Evolutionary conservation across 2,888 invertebrate species (phyloP).

Genomic region (Sarcophaga carnaria): DNA sequence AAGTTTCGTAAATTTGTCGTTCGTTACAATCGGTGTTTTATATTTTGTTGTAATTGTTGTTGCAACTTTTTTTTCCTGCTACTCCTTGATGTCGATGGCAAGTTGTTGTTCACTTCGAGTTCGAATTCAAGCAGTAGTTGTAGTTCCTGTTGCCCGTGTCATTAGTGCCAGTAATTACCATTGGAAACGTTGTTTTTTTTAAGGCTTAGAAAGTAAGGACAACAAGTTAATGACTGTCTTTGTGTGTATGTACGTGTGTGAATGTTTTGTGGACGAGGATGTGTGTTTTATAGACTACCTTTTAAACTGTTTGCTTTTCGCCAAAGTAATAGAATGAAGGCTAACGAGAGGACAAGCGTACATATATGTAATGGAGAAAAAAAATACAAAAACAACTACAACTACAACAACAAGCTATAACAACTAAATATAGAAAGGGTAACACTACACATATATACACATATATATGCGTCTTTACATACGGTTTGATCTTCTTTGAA

Average conservation of each 20-base stretch:
- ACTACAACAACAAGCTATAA: no score
- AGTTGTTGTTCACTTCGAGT: conserved; percentile 44
- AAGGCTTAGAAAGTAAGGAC: conserved; percentile 45
- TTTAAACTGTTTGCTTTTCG: conserved; percentile 56
- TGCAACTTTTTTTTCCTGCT: conserved; percentile 16
- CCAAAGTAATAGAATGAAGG: conserved; percentile 10
- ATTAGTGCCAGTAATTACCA: conserved; percentile 33
- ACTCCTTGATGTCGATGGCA: conserved; percentile 47
- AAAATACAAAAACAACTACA: no score
- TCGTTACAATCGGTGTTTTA: conserved; percentile 30
- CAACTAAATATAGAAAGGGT: no score
- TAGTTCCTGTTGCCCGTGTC: conserved; percentile 15
- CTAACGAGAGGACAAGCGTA: no score
- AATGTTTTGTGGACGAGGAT: not conserved
- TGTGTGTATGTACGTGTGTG: no score
- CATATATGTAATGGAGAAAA: no score
- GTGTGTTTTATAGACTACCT: conserved; percentile 34
- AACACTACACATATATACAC: no score
- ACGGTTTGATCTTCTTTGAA: no score
- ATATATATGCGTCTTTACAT: no score
- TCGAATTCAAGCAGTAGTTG: not conserved
- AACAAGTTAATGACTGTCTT: not conserved
- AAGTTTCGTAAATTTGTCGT: conserved; percentile 57
- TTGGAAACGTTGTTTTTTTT: conserved; percentile 21
- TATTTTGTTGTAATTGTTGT: conserved; percentile 8